Evolutionary conservation across 2,888 invertebrate species (phyloP), one percentile per base, ranked within the genome.

Genomic region (Drosophila phalerata): DNA sequence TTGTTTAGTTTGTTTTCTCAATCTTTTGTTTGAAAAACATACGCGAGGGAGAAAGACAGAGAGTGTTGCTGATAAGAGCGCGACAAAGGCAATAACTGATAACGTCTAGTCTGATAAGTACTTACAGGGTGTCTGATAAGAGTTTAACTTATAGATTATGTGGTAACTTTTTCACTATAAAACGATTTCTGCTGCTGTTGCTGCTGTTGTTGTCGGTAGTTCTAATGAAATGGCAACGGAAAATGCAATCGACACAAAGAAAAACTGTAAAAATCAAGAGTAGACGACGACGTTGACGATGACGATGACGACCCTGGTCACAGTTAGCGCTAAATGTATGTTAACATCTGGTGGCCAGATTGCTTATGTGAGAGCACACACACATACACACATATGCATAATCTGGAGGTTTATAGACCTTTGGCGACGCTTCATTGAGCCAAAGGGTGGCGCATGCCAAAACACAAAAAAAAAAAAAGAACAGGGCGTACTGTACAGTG

Each of bases 1-100:
- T 66, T 77, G 67, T 69, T 53, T 63, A 85, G 85, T 85, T 85
- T 85, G 85, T 85, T 85, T 87, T 88, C 85, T 85, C 88, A 85
- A 85, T 85, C 85, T 79, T 85, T 89, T 85, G 85, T 87, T 85
- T 74, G 57, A 34, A 52, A 68, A 81, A 68, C 49, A 49, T 22
- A 51, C 40, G 70, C 71, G 71, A 13, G 47, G 22, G 52, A 49
- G 61, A 64, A 45, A 42, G 58, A 51, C 13, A 47, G 45, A 15
- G 15, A 57, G 22, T 6, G 45, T 25, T 25, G 37, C 57, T 80
- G 84, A 87, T 89, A 87, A 87, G 69, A 55, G 49, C n/a, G 48
- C 61, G 30, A 52, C 52, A 58, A 65, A 76, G 76, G 77, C 87
- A 85, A 76, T 75, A 76, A 73, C 89, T 89, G 85, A 85, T 85